Evolutionary conservation across 2,797 vertebrate species (phyloP).

Genomic region (Cryptoprocta ferox): DNA sequence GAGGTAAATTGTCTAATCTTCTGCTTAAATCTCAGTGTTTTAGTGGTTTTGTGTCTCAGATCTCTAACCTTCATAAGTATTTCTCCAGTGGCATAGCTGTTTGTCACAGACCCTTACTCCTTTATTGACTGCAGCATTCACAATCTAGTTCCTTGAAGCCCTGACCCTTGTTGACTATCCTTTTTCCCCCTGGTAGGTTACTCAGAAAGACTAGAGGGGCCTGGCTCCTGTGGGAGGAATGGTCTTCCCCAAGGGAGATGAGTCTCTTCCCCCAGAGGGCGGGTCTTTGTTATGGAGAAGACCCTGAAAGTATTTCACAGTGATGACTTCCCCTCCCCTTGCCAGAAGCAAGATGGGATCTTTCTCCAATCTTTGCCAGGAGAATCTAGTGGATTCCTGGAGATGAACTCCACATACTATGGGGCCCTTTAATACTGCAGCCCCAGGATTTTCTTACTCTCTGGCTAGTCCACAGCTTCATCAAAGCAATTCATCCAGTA

Average conservation of each 20-base stretch:
- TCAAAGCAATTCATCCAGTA: not conserved
- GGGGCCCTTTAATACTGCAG: not conserved
- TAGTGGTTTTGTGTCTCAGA: not conserved
- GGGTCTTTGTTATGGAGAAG: not conserved
- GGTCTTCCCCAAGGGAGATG: not conserved
- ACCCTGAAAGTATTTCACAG: not conserved
- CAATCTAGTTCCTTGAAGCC: not conserved
- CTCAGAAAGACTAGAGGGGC: not conserved
- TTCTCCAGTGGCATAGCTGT: not conserved
- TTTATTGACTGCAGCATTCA: not conserved
- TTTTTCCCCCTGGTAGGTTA: not conserved
- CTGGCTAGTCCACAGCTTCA: not conserved
- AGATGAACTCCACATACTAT: not conserved
- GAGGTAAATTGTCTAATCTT: not conserved
- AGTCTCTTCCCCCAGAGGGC: not conserved
- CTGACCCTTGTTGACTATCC: not conserved
- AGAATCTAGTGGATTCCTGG: not conserved
- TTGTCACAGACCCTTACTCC: not conserved
- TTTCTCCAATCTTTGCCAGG: not conserved
- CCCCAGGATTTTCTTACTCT: not conserved
- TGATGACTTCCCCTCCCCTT: not conserved
- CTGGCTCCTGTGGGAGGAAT: not conserved
- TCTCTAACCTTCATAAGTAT: not conserved
- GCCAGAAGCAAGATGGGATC: not conserved
- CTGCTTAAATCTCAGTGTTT: not conserved